A percentile compares a stretch with the other conserved stretches of the same genome.
These are phyloP conservation scores for Siderastrea siderea DNA, from an alignment of 92 coral and sea anemone species.

Conservation along the genomic window DNA sequence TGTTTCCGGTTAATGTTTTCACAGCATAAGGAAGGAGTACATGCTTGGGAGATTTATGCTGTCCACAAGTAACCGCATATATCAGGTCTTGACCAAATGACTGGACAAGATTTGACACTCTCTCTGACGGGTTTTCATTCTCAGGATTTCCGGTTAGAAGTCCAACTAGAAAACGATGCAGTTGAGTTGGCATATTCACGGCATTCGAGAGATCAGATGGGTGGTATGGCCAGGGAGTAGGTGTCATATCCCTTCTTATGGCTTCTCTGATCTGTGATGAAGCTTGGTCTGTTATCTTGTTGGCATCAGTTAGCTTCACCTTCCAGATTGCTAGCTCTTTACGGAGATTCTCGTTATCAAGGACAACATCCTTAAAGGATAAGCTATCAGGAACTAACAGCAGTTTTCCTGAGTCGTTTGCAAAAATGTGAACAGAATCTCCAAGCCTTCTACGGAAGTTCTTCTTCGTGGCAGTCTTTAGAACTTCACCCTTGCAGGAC, in stretches of 20 bases:
- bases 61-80: neutral
- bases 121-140: conserved; percentile 22
- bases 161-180: conserved; percentile 32
- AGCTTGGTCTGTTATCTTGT: too few species aligned
- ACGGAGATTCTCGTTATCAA: conserved; percentile 28
- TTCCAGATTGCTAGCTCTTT: too few species aligned
- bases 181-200: conserved; percentile 30
- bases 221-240: conserved; percentile 43
- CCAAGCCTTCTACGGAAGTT: conserved; percentile 54
- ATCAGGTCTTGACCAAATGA: neutral
- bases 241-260: conserved; percentile 42
- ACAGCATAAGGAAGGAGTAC: too few species aligned
- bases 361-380: conserved; percentile 38
- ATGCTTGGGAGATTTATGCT: conserved; percentile 2
- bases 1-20: too few species aligned
- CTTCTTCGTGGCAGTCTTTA: conserved; percentile 52
- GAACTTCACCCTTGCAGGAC: conserved; percentile 47
- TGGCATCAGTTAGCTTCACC: too few species aligned
- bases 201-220: conserved; percentile 47
- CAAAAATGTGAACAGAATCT: conserved; percentile 27
- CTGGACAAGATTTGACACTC: conserved; percentile 16
- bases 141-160: conserved; percentile 33
- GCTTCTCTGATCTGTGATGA: conserved; percentile 53
- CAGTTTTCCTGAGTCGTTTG: conserved; percentile 31
- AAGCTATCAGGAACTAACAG: conserved; percentile 48